These are phyloP conservation scores for Xestia ashworthii DNA, from an alignment of 2,888 invertebrate genomes.

Conservation along the genomic window DNA sequence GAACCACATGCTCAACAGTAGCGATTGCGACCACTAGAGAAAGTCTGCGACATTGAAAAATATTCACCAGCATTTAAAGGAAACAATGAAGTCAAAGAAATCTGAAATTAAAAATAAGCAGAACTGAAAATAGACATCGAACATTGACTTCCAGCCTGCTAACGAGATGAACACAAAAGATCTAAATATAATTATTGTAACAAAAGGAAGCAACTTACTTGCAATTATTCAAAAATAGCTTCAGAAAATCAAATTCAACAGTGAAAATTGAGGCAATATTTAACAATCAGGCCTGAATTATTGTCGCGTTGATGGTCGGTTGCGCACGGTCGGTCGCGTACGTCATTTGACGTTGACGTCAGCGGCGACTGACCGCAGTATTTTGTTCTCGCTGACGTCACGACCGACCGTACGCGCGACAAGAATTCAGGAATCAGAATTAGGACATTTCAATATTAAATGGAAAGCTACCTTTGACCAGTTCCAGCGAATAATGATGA, in stretches of 20 bases:
- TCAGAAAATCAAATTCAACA: background rate
- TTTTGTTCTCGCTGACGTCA: no score
- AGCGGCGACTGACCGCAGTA: no score
- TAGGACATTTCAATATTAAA: slow-evolving; percentile 42
- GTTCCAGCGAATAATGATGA: slow-evolving; percentile 21
- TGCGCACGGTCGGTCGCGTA: no score
- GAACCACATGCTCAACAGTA: no score
- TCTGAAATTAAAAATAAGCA: background rate
- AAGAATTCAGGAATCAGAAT: background rate
- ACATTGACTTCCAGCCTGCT: background rate
- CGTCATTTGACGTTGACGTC: no score
- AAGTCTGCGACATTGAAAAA: background rate
- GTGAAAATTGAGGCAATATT: slow-evolving; percentile 1
- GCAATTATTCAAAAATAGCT: background rate
- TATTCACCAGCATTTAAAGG: background rate
- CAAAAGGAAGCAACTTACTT: background rate
- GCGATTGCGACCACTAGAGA: no score
- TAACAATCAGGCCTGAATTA: background rate
- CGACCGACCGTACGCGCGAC: no score
- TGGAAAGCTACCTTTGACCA: slow-evolving; percentile 39
- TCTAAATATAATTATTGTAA: background rate
- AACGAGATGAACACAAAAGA: background rate
- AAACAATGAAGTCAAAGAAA: background rate
- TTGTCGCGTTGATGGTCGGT: no score
- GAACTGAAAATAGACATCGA: background rate